Base-by-base conservation (phyloP, 2,888 invertebrate genomes). In the Agrilus biguttatus region DNA sequence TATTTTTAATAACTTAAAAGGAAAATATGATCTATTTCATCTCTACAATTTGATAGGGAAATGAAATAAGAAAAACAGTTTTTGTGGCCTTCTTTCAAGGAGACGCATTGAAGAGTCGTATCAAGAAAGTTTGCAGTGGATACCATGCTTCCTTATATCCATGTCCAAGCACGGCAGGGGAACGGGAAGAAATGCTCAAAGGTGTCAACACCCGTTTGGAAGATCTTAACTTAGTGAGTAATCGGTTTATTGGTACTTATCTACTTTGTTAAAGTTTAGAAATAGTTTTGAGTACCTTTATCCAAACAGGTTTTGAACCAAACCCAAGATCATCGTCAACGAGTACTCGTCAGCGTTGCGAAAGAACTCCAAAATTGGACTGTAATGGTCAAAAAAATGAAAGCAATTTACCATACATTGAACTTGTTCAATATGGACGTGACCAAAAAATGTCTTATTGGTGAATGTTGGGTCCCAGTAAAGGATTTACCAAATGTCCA, bases 381-480 rank as follows among this genome's bases (percentile, higher is more conserved):
- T 66, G 77, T 88, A 39, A 87, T 83, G 61, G 88, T 89, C 12
- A 72, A 82, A 14, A 88, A 88, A 60, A 87, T 89, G 72, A 95
- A 95, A 63, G 91, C 92, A 3, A 91, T 93, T 59, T 95, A 92
- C 67, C 89, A 92, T 61, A 90, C 87, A 0, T 72, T 93, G 53
- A 95, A 93, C 67, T 76, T 89, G 68, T 91, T 92, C 69, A 92
- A 85, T 60, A 77, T 90, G 71, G 91, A 92, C 60, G 86, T 90
- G 8, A 83, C 88, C 2, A 85, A 86, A 66, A 90, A 90, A 60
- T 90, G 89, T 60, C 72, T 90, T 23, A 88, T 91, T 51, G 89
- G 86, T 0, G 90, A 91, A 65, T 87, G 88, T 57, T 91, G 89
- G 89, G 82, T 86, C 46, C 88, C 90, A 1, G 67, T 73, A 1